Base-by-base conservation (phyloP, 2,888 invertebrate species). In the Elmis aenea region DNA sequence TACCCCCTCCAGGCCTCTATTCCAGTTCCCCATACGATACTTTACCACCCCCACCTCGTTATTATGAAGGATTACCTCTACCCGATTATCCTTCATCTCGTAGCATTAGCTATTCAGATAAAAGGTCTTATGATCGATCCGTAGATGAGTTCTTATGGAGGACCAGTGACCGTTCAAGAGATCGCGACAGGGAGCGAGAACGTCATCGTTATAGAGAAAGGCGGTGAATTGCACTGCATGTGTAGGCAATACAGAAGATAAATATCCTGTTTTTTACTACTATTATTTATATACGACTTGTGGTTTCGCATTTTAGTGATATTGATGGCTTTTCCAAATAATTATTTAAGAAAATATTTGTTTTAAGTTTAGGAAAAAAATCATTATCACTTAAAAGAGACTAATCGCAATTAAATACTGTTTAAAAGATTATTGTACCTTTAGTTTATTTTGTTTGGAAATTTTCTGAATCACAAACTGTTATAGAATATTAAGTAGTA, bases 121-220 rank as follows among this genome's bases (percentile, higher is more conserved):
- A 85, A 58, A 75, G 85, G 29, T 84, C 85, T 20, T 93, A 92
- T 67, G 93, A 93, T 64, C 79, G 90, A 30, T 86, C 88, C 38
- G 90, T 90, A 13, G 83, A 91, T 66, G 90, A 91, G 62, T 91
- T 90, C 67, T 69, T 91, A 39, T 84, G 88, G 76, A 79, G 89
- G 60, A 88, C 88, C 6, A 74, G 79, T 32, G 80, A 82, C 55
- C 74, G 83, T 23, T 75, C 78, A 32, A 74, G 60, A 39, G 60
- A 58, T 12, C 52, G 67, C 36, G 66, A 66, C 26, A 59, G 67
- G 42, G 62, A 62, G 29, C 60, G 62, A 26, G 57, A 58, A 13
- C 51, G 63, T 33, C 66, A 67, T 44, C 64, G 71, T 41, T 70
- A 71, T 38, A 67, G 73, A 49, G 68, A 71, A 48, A 68, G 72